Base-by-base conservation (phyloP, 2,113 vertebrate genomes). In the Caranx melampygus region DNA sequence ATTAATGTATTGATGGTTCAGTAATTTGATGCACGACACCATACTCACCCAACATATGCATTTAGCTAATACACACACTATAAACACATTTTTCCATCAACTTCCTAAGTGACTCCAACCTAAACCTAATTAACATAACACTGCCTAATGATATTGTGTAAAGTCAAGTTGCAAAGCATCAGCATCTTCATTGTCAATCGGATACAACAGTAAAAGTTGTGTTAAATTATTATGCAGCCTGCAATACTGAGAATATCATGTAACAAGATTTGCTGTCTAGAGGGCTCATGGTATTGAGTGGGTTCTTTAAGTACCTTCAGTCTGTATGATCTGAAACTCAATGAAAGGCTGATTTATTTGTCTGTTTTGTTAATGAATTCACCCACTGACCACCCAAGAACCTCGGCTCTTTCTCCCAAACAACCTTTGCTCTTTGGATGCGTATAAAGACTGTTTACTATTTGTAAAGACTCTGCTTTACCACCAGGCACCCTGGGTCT, bases 381-480 rank as follows among this genome's bases (percentile, higher is more conserved):
- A 16, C 15, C 6, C 14, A 26, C 20, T 64, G 60, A 71, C 40
- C 72, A 62, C 74, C 75, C 55, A 76, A 47, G 21, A 67, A 73
- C 35, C 64, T 5, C 14, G 58, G 35, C 31, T 18, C 26, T 18
- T 67, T 75, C 18, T 76, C 60, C 76, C 64, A 59, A 18, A 79
- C 75, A 79, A 62, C 62, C 60, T 71, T 86, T 90, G 61, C 66
- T 67, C 52, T 72, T 26, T 26, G 37, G 13, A 33, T 62, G 66
- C 51, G 49, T 21, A 58, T 52, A 72, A 72, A 85, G 49, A 76
- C 76, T 20, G 83, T 79, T 85, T 82, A 81, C 79, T 59, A 14
- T 83, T 80, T 82, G 74, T 79, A 77, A 86, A 84, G 52, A 52
- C 69, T 44, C 31, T 58, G 49, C 64, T 77, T 71, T 68, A 74